phyloP scores from a whole-genome alignment of 2,797 vertebrate genomes.

The Microhierax caerulescens region DNA sequence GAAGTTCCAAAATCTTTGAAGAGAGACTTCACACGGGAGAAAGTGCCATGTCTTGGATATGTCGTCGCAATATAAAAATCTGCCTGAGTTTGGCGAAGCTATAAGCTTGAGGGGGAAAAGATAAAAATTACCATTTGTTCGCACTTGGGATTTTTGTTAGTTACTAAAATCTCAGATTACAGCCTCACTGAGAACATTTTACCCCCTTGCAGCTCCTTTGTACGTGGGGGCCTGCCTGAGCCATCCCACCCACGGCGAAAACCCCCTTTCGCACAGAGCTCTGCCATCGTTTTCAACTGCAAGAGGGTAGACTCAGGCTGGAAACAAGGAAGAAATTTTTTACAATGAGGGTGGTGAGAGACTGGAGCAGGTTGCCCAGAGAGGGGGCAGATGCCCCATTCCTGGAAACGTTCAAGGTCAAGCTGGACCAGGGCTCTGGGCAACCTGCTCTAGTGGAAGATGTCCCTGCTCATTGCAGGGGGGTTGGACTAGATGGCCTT shows the following conservation, averaged over 20 bases:
- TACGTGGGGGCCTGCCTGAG: neutral
- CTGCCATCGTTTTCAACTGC: neutral
- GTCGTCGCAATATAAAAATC: neutral
- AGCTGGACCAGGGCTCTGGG: rapidly evolving
- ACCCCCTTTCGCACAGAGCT: neutral
- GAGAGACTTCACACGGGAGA: neutral
- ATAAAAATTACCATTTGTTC: neutral
- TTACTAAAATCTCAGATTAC: neutral
- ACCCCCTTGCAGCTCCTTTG: neutral
- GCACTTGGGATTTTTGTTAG: neutral
- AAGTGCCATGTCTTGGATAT: neutral
- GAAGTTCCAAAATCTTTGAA: neutral
- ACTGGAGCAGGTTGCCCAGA: neutral
- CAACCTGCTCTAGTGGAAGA: neutral
- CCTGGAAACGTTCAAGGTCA: neutral
- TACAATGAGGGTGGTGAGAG: neutral
- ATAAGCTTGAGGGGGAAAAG: neutral
- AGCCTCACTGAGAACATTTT: neutral
- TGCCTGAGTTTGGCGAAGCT: neutral
- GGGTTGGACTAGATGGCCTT: neutral
- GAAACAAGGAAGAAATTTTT: neutral
- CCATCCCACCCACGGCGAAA: neutral
- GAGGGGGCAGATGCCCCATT: neutral
- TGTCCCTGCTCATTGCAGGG: neutral
- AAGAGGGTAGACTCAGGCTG: neutral